Base-by-base conservation (phyloP, 2,797 vertebrate genomes). In the Tolypeutes matacus region DNA sequence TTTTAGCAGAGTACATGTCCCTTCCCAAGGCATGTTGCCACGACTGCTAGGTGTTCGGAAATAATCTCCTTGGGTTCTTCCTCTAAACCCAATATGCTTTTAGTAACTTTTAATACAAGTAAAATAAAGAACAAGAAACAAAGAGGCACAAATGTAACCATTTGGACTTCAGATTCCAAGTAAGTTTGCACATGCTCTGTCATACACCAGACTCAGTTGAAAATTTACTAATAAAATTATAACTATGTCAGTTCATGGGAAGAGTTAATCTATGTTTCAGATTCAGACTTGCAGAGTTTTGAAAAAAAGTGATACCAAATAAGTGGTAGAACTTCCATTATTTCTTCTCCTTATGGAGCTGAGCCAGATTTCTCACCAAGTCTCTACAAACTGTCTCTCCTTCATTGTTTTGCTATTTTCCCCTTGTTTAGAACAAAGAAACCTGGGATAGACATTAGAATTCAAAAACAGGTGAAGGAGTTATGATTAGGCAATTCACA, bases 21-120 rank as follows among this genome's bases (percentile, higher is more conserved):
- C 87, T 94, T 96, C 92, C 84, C 81, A 94, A 96, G 86, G 31
- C 84, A 93, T 80, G 86, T 97, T 97, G 89, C 95, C 78, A 92
- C 93, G 95, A 60, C 91, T 95, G 72, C 93, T 95, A 62, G 83
- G 46, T 92, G 58, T 93, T 93, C 90, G 75, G 64, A 95, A 97
- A 84, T 95, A 95, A 86, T 84, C 46, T 96, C 46, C 65, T 86
- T 84, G 15, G 62, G 39, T 91, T 93, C 70, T 93, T 82, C 46
- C 72, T 96, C 77, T 86, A 96, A 88, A 93, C 21, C 23, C 53
- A 70, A 46, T 62, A 51, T 94, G 60, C 15, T 64, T 89, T 88
- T 29, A 83, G 64, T 87, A 39, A 77, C 53, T 75, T 96, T 95
- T 92, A 93, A 87, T 90, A 78, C 76, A 31, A 69, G 27, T 75